These are phyloP conservation scores for Dunckerocampus dactyliophorus DNA, from an alignment of 2,113 vertebrate species.

Conservation along the genomic window DNA sequence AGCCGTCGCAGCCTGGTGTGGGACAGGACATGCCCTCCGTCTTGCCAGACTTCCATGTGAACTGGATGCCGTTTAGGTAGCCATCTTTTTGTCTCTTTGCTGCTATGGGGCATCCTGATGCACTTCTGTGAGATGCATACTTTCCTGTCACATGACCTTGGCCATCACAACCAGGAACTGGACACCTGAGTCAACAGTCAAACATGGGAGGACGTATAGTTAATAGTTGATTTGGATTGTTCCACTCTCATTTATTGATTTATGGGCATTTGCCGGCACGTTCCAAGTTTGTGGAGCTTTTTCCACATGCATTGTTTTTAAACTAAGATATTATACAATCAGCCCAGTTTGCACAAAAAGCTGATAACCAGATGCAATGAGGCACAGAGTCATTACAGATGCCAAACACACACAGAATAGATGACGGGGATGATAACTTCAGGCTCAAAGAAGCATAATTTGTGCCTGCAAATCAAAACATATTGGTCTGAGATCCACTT, in stretches of 20 bases:
- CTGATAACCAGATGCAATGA: slow-evolving; percentile 43
- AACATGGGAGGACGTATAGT: not conserved
- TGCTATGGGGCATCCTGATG: slow-evolving; percentile 92
- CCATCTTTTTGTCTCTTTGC: slow-evolving; percentile 98
- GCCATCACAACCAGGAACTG: slow-evolving; percentile 94
- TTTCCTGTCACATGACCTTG: slow-evolving; percentile 98
- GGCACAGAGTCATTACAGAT: slow-evolving; percentile 46
- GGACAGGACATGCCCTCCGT: slow-evolving; percentile 98
- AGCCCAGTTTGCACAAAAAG: slow-evolving; percentile 13
- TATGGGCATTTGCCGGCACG: not conserved
- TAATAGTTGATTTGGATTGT: not conserved
- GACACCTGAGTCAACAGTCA: slow-evolving; percentile 78
- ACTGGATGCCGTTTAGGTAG: slow-evolving; percentile 95
- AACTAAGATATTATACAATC: slow-evolving; percentile 47
- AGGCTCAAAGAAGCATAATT: slow-evolving; percentile 9
- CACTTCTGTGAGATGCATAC: slow-evolving; percentile 96
- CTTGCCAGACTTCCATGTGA: slow-evolving; percentile 98
- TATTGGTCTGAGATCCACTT: slow-evolving; percentile 16
- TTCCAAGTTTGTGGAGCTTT: not conserved
- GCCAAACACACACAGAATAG: slow-evolving; percentile 26
- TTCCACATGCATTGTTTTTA: not conserved
- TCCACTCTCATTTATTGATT: not conserved
- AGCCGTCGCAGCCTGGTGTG: slow-evolving; percentile 95
- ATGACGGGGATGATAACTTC: slow-evolving; percentile 26
- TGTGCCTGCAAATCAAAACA: slow-evolving; percentile 8